Percentiles rank a stretch among this genome's conserved stretches.
Evolutionary conservation across 2,888 invertebrate species (phyloP).

Genomic region (Miltochrista miniata): DNA sequence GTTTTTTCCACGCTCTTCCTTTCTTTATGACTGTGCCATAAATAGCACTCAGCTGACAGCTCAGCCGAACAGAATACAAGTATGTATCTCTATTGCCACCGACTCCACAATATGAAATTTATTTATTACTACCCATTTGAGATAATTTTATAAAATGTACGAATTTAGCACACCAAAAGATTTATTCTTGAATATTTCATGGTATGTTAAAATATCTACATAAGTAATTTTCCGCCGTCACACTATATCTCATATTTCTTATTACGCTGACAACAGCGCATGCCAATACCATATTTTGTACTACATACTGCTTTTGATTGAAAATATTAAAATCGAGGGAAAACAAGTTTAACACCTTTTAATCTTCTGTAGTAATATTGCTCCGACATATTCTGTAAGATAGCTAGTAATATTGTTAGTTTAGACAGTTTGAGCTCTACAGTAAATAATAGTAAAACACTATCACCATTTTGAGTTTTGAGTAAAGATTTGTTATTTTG

Average conservation of each 20-base stretch:
- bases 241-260: slow-evolving; percentile 12
- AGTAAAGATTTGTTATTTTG: too few relatives aligned
- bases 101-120: neutral
- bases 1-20: too few relatives aligned
- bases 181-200: slow-evolving; percentile 14
- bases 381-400: slow-evolving; percentile 12
- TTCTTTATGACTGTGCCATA: too few relatives aligned
- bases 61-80: too few relatives aligned
- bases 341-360: slow-evolving; percentile 29
- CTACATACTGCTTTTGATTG: slow-evolving; percentile 11
- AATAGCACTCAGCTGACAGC: too few relatives aligned
- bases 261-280: slow-evolving; percentile 23
- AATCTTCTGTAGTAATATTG: slow-evolving; percentile 29
- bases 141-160: neutral
- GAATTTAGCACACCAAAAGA: neutral
- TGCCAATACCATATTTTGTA: slow-evolving; percentile 36
- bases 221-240: slow-evolving; percentile 31
- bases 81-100: too few relatives aligned
- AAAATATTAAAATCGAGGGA: too few relatives aligned
- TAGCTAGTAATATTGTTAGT: slow-evolving; percentile 11
- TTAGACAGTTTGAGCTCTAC: slow-evolving; percentile 2
- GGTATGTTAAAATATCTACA: slow-evolving; percentile 15
- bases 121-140: neutral
- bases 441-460: slow-evolving; percentile 1
- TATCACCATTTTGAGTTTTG: too few relatives aligned